These are phyloP conservation scores for Bradynema listronoti DNA, from an alignment of 1,140 invertebrate species.

Conservation along the genomic window DNA sequence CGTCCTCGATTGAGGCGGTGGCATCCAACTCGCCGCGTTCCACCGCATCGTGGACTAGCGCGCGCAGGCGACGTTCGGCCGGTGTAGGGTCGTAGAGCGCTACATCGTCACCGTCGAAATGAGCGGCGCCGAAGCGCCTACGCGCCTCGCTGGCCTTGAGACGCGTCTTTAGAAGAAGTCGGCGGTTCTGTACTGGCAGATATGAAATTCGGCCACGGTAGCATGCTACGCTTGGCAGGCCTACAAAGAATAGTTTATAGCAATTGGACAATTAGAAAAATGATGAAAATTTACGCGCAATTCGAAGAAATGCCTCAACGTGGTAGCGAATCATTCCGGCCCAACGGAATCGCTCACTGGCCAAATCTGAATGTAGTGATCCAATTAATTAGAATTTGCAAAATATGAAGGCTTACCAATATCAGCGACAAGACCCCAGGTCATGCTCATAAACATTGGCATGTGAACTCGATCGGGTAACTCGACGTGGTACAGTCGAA, in stretches of 20 bases:
- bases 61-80: background rate
- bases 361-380: conserved; percentile 35
- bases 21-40: background rate
- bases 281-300: conserved; percentile 30
- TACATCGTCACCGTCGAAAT: conserved; percentile 26
- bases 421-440: conserved; percentile 47
- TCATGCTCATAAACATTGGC: conserved; percentile 44
- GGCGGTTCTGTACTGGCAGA: conserved; percentile 35
- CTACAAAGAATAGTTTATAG: conserved; percentile 15
- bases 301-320: conserved; percentile 46
- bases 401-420: conserved; percentile 39
- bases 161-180: conserved; percentile 26
- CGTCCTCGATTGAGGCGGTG: conserved; percentile 14
- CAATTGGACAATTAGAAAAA: conserved; percentile 1
- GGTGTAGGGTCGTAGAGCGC: background rate
- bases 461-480: conserved; percentile 19
- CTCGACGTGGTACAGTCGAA: conserved; percentile 42
- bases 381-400: background rate
- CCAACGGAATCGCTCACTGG: conserved; percentile 45
- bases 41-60: no score
- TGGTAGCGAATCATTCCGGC: conserved; percentile 40
- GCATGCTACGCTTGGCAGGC: conserved; percentile 40
- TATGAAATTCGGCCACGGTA: conserved; percentile 43
- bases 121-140: conserved; percentile 35
- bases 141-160: conserved; percentile 30